These are phyloP conservation scores for Aphelenchoides avenae DNA, from an alignment of 1,140 invertebrate species.

Conservation along the genomic window DNA sequence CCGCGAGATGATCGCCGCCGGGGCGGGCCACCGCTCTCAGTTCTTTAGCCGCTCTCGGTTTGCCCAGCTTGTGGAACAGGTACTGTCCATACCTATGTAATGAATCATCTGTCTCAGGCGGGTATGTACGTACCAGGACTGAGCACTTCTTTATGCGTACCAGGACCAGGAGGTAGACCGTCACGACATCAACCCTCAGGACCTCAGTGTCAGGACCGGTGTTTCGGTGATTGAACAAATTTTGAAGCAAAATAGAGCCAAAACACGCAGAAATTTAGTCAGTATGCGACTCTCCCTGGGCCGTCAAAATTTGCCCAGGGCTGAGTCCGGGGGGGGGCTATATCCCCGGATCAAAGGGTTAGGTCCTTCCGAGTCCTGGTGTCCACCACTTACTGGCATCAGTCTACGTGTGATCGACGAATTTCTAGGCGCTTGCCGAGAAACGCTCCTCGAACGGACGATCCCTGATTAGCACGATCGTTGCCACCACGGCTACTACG, in stretches of 20 bases:
- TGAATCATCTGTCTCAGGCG: too few relatives aligned
- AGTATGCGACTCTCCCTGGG: too few relatives aligned
- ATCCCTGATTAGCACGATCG: neutral
- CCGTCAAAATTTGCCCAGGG: too few relatives aligned
- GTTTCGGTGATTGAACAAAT: slow-evolving; percentile 8
- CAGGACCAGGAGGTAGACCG: slow-evolving; percentile 2
- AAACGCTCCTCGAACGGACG: neutral
- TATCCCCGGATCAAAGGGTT: slow-evolving; percentile 4
- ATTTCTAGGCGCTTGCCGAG: neutral
- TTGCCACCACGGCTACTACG: neutral
- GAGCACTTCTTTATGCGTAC: neutral
- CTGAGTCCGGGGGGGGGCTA: neutral
- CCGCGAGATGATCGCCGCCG: slow-evolving; percentile 7
- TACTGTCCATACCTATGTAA: too few relatives aligned
- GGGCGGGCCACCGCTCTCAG: slow-evolving; percentile 14
- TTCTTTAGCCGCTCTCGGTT: slow-evolving; percentile 19
- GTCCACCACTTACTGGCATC: neutral
- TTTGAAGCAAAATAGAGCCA: neutral
- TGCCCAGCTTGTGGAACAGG: slow-evolving; percentile 16
- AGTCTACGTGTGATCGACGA: neutral
- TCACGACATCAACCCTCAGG: slow-evolving; percentile 18
- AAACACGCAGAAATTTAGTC: neutral
- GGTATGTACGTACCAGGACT: neutral
- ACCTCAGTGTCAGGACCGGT: slow-evolving; percentile 1
- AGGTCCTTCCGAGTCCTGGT: neutral